Evolutionary conservation across 2,797 vertebrate genomes (phyloP), one percentile per base, ranked within the genome.

Genomic region (Anableps anableps): DNA sequence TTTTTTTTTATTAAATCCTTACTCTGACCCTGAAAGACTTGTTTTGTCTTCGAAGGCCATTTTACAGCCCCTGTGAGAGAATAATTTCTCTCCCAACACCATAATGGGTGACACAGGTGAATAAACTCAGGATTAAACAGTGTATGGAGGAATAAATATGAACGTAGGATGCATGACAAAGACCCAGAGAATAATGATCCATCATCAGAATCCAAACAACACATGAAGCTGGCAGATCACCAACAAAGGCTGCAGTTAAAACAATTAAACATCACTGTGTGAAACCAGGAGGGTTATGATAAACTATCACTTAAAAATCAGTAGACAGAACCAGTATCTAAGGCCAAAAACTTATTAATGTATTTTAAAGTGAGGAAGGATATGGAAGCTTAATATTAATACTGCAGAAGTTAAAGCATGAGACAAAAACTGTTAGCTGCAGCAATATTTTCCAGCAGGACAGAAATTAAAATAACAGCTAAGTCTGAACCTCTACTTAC

Each of bases 161-260:
- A 76, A 43, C 70, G 14, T 53, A 58, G 76, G 83, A 83, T 47
- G 60, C 45, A 10, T 19, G 60, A 81, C 78, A 50, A 72, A 75
- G 60, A 72, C 79, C 58, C 81, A 75, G 79, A 75, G 74, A 81
- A 70, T 74, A 72, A 91, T 58, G 73, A 76, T 81, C 74, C 36
- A 10, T 34, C 7, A 78, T 78, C 80, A 85, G 75, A 74, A 43
- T 50, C 29, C 78, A 81, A 80, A 85, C 79, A 85, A 81, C 86
- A n/a, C n/a, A n/a, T n/a, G n/a, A 84, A 83, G 82, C 77, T 83
- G 84, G 78, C 78, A 47, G 47, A 78, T 51, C 47, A 72, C 31
- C 75, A 81, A 23, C 77, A 79, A 78, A 75, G 50, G 23, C 41
- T 0, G 64, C 62, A 75, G 71, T 80, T 36, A 79, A 9, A 70